Evolutionary conservation across 2,888 invertebrate genomes (phyloP).

Genomic region (Clistopyga incitator): DNA sequence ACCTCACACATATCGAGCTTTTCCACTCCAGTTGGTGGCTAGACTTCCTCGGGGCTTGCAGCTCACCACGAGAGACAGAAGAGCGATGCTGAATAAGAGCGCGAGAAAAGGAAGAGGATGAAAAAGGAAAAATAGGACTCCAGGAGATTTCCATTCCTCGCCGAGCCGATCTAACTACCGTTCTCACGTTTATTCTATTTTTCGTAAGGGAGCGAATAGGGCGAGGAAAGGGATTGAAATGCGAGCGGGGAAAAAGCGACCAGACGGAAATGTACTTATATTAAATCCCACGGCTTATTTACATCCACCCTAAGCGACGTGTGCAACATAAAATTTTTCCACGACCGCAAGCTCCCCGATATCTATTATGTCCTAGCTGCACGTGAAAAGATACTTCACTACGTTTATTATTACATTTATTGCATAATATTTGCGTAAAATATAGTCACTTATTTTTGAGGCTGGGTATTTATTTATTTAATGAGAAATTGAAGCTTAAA

Average conservation of each 20-base stretch:
- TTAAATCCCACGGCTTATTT: conserved; percentile 48
- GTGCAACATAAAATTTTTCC: conserved; percentile 18
- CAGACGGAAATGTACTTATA: conserved; percentile 35
- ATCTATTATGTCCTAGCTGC: conserved; percentile 16
- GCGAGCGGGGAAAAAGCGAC: conserved; percentile 12
- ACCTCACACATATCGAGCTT: conserved; percentile 14
- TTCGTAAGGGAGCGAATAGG: conserved; percentile 28
- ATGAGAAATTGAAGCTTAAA: too few species aligned
- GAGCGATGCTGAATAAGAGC: background rate
- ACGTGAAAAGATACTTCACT: background rate
- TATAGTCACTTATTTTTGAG: too few species aligned
- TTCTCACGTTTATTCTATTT: conserved; percentile 57
- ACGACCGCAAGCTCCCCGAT: conserved; percentile 1
- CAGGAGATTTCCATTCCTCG: conserved; percentile 27
- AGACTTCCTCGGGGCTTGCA: background rate
- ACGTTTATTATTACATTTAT: too few species aligned
- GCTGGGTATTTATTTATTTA: too few species aligned
- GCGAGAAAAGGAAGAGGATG: background rate
- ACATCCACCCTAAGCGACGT: conserved; percentile 27
- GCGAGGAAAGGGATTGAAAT: conserved; percentile 22
- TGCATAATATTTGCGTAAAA: too few species aligned
- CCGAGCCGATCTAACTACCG: conserved; percentile 52
- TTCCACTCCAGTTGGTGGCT: conserved; percentile 51
- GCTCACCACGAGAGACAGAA: conserved; percentile 28
- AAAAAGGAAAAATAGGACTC: conserved; percentile 44